Percentiles rank a stretch among this genome's conserved stretches.
Conservation (phyloP, 1,140 invertebrate genomes). For the Drosophila tropicalis region DNA sequence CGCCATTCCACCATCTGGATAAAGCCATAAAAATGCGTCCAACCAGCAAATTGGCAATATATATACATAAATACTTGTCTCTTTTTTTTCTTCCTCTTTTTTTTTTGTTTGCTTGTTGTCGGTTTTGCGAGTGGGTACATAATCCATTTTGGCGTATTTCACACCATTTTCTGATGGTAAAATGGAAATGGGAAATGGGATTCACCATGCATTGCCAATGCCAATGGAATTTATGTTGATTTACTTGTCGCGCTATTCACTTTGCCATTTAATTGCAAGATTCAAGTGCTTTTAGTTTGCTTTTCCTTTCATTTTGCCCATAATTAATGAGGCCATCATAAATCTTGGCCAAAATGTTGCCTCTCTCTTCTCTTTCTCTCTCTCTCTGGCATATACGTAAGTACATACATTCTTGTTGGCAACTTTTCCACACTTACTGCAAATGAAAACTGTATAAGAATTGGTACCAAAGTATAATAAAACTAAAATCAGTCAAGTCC, state of each 20-base stretch:
- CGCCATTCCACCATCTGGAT: background rate
- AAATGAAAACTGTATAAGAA: background rate
- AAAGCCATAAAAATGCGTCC: slow-evolving; percentile 66
- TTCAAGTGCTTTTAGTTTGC: slow-evolving; percentile 50
- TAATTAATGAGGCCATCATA: slow-evolving; percentile 79
- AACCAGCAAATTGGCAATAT: slow-evolving; percentile 72
- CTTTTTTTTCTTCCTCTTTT: background rate
- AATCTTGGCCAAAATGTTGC: slow-evolving; percentile 45
- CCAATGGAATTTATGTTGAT: slow-evolving; percentile 72
- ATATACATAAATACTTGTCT: background rate
- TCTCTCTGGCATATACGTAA: background rate
- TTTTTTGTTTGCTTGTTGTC: slow-evolving; percentile 10
- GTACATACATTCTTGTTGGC: background rate
- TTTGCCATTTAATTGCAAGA: slow-evolving; percentile 65
- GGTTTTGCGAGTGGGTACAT: slow-evolving; percentile 23
- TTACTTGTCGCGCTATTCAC: slow-evolving; percentile 58
- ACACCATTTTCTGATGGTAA: slow-evolving; percentile 51
- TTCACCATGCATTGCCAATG: slow-evolving; percentile 8
- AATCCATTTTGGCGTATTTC: slow-evolving; percentile 55
- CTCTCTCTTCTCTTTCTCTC: too few species aligned
- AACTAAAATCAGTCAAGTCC: too few species aligned
- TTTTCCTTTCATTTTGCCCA: slow-evolving; percentile 45
- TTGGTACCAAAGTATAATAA: too few species aligned
- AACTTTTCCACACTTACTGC: background rate
- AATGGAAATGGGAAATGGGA: slow-evolving; percentile 4